phyloP scores from a whole-genome alignment of 2,113 vertebrate species.

The Seriola quinqueradiata region DNA sequence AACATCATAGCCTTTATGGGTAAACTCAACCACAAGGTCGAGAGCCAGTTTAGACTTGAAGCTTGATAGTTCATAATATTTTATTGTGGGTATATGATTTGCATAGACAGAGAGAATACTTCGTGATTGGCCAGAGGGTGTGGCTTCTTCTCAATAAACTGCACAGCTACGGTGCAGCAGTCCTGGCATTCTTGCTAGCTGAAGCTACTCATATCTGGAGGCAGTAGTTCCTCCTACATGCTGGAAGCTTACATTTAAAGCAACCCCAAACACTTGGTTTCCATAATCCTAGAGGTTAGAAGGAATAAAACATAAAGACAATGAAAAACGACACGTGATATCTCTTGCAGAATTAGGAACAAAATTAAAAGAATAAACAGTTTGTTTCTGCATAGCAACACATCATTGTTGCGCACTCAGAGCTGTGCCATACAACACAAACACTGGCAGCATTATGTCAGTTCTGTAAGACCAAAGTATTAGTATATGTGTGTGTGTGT shows the following conservation, averaged over 20 bases:
- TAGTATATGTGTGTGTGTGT: too few species aligned
- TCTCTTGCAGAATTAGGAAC: neutral
- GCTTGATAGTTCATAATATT: conserved; percentile 12
- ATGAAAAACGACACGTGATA: neutral
- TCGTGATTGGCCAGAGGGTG: conserved; percentile 4
- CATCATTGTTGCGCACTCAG: neutral
- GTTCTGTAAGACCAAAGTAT: neutral
- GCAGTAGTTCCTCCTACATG: neutral
- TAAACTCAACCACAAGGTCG: conserved; percentile 41
- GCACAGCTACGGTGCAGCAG: neutral
- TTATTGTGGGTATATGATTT: conserved; percentile 15
- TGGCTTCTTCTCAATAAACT: conserved; percentile 10
- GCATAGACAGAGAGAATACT: conserved; percentile 3
- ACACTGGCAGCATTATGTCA: neutral
- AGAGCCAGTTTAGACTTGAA: conserved; percentile 28
- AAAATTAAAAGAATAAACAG: neutral
- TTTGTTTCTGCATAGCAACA: neutral
- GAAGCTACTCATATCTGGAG: neutral
- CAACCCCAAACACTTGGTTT: neutral
- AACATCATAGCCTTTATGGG: conserved; percentile 49
- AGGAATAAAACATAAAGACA: neutral
- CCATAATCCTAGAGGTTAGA: neutral
- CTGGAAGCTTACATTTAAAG: neutral
- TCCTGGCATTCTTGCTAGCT: neutral
- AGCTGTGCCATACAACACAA: neutral